These are phyloP conservation scores for Pantherophis guttatus DNA, from an alignment of 2,113 vertebrate genomes.

Conservation along the genomic window DNA sequence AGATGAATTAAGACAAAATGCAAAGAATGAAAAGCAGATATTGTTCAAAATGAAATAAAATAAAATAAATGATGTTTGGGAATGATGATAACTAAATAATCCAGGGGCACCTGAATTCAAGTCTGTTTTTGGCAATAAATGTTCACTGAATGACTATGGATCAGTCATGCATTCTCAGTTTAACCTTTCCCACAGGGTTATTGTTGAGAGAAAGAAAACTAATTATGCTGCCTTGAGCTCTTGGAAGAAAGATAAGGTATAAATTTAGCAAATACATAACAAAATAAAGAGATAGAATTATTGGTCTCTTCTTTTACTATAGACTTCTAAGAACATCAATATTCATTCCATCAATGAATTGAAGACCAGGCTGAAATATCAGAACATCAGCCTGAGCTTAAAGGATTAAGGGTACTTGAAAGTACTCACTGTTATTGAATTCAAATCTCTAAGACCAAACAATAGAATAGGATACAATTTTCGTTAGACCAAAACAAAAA, in stretches of 20 bases:
- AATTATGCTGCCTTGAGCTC: not conserved
- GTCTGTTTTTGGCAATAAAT: not conserved
- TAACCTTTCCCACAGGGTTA: not conserved
- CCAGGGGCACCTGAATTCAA: not conserved
- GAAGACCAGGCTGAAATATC: not conserved
- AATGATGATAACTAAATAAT: not conserved
- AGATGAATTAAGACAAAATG: not conserved
- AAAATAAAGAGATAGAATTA: not conserved
- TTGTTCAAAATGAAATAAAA: not conserved
- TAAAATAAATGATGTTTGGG: not conserved
- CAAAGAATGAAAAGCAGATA: not conserved
- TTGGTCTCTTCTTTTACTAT: not conserved
- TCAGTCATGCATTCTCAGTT: not conserved
- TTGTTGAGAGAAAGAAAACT: not conserved
- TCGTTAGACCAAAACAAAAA: not conserved
- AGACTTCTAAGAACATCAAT: not conserved
- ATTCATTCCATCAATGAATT: not conserved
- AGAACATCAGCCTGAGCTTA: not conserved
- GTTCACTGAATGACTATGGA: not conserved
- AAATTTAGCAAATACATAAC: not conserved
- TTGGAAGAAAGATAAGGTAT: not conserved
- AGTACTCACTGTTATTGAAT: not conserved
- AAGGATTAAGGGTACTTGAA: not conserved
- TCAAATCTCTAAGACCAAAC: not conserved
- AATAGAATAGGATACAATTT: not conserved